These are phyloP conservation scores for Orthochromis malagaraziensis DNA, from an alignment of 2,113 vertebrate genomes.

Conservation along the genomic window DNA sequence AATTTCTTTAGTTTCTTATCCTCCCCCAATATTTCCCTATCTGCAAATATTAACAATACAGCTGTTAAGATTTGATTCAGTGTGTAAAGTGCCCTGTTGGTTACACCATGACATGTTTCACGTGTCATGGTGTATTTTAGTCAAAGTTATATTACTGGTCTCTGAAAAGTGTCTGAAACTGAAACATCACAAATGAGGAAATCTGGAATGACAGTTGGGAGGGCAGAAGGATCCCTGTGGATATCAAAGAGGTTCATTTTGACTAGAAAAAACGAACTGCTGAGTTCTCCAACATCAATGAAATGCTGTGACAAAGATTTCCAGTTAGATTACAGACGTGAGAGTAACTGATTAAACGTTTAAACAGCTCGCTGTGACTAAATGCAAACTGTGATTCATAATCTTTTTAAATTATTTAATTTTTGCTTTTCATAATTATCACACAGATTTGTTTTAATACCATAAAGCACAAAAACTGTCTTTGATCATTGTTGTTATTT, in stretches of 20 bases:
- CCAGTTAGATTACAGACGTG: not conserved
- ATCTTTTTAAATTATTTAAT: not conserved
- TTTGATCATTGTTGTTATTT: not conserved
- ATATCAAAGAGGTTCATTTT: not conserved
- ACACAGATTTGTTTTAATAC: not conserved
- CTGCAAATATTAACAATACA: not conserved
- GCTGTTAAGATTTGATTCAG: not conserved
- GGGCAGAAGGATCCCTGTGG: not conserved
- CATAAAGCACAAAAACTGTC: not conserved
- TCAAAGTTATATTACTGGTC: not conserved
- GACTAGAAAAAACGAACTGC: not conserved
- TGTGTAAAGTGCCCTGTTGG: not conserved
- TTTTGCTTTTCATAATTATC: not conserved
- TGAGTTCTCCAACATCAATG: not conserved
- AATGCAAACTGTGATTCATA: not conserved
- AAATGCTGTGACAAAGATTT: not conserved
- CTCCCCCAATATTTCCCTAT: no score
- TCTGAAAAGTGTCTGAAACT: not conserved
- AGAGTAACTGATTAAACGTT: not conserved
- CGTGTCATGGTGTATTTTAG: not conserved
- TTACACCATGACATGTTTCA: not conserved
- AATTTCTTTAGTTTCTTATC: not conserved
- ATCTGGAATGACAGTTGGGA: not conserved
- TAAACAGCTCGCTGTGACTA: not conserved
- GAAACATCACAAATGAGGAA: not conserved